Evolutionary conservation across 2,113 vertebrate species (phyloP).

Genomic region (Lamprotornis superbus): DNA sequence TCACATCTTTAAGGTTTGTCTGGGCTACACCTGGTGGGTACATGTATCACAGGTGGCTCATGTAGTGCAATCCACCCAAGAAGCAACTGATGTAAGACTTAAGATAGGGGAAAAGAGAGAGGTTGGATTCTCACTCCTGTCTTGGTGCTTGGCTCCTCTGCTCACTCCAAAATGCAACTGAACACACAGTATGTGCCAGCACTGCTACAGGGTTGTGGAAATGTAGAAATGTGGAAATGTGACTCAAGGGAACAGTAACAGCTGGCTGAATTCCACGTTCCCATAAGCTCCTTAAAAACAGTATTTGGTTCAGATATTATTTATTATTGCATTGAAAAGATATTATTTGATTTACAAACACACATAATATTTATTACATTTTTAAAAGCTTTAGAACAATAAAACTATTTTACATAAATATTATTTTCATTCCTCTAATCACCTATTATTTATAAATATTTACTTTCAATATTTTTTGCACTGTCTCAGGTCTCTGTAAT

Average conservation of each 20-base stretch:
- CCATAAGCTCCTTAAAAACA: not conserved
- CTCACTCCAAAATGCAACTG: not conserved
- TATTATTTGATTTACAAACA: not conserved
- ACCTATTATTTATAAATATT: not conserved
- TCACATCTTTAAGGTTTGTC: not conserved
- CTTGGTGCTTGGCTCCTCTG: not conserved
- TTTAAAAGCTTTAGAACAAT: conserved; percentile 7
- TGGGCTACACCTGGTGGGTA: not conserved
- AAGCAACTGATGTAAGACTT: not conserved
- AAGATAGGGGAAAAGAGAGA: not conserved
- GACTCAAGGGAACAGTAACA: not conserved
- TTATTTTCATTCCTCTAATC: not conserved
- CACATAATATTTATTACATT: not conserved
- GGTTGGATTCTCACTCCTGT: not conserved
- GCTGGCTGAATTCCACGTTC: not conserved
- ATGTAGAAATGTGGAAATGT: not conserved
- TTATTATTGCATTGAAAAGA: not conserved
- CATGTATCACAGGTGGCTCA: not conserved
- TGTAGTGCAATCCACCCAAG: not conserved
- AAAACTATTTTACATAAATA: conserved; percentile 1
- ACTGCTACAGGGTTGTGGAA: not conserved
- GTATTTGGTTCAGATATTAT: not conserved
- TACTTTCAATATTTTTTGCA: not conserved
- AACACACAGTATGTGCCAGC: not conserved
- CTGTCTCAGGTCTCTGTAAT: not conserved